Base-by-base conservation (phyloP, 2,888 invertebrate genomes). In the Gortyna flavago region DNA sequence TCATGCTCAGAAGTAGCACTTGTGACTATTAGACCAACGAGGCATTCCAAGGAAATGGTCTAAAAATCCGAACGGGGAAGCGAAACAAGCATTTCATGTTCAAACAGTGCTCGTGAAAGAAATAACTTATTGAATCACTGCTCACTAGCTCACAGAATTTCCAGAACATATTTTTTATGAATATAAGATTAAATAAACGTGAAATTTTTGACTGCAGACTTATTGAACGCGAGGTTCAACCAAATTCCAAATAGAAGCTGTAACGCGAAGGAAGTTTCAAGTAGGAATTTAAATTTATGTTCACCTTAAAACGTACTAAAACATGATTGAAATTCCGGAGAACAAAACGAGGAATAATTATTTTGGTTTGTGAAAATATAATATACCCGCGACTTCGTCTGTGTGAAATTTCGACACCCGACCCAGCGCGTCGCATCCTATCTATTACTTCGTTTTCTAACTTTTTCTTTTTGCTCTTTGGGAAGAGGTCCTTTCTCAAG, bases 241-340 rank as follows among this genome's bases (percentile, higher is more conserved):
- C 7, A 74, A 77, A 59, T 64, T 71, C 51, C 18, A 11, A 64
- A 59, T 73, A 25, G 25, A 65, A 80, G 1, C 62, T 21, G 13
- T 21, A 32, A 32, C 16, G 48, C 48, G 54, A 35, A 35, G 9
- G 38, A 77, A 73, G 21, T 75, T 66, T 57, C 38, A 59, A 75
- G 29, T n/a, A 13, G 16, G 29, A 75, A 75, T 80, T 74, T 80
- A 70, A 80, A 80, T 66, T 67, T 25, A 48, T 61, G 44, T 70
- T 48, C 25, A 70, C 44, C 41, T 29, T 61, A 29, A 70, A 68
- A 79, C 8, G 9, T 21, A 25, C 29, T 67, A 35, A 41, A 66
- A 57, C 51, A 51, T 61, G 7, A 9, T 48, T 74, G 6, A 70
- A 61, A 70, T 75, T 35, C 16, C 75, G 67, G 8, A 35, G 29